phyloP scores from a whole-genome alignment of 1,140 invertebrate species.

The Drosophila arizonae region DNA sequence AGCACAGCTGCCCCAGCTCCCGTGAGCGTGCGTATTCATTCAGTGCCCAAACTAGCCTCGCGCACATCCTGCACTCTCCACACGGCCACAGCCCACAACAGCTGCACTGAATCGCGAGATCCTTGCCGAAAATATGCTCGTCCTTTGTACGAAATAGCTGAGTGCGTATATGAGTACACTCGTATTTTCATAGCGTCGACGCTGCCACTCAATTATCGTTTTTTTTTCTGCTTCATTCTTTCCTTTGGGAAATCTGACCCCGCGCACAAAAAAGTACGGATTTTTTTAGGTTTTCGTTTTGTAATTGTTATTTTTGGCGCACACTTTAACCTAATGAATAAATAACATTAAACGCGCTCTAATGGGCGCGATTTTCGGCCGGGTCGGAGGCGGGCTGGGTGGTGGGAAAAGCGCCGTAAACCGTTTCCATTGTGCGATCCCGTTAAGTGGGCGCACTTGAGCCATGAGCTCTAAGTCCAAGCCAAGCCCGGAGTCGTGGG shows the following conservation, averaged over 20 bases:
- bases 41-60: background rate
- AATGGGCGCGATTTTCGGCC: conserved; percentile 70
- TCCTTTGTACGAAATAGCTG: conserved; percentile 24
- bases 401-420: conserved; percentile 66
- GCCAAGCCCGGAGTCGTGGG: conserved; percentile 26
- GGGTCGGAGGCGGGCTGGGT: conserved; percentile 10
- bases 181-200: conserved; percentile 63
- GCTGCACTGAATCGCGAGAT: conserved; percentile 46
- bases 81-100: conserved; percentile 44
- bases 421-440: conserved; percentile 69
- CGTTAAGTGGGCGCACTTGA: conserved; percentile 61
- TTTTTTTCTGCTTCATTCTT: conserved; percentile 11
- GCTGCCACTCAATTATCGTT: conserved; percentile 74
- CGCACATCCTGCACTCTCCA: conserved; percentile 25
- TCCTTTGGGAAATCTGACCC: conserved; percentile 72
- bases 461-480: conserved; percentile 45
- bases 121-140: conserved; percentile 40
- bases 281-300: conserved; percentile 50
- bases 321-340: conserved; percentile 81
- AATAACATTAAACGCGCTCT: conserved; percentile 81
- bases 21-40: background rate
- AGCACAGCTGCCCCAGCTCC: conserved; percentile 4
- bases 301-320: conserved; percentile 81
- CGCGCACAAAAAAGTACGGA: conserved; percentile 47
- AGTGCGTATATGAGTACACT: conserved; percentile 34